These are phyloP conservation scores for Tridacna crocea DNA, from an alignment of 2,888 invertebrate genomes.

Conservation along the genomic window DNA sequence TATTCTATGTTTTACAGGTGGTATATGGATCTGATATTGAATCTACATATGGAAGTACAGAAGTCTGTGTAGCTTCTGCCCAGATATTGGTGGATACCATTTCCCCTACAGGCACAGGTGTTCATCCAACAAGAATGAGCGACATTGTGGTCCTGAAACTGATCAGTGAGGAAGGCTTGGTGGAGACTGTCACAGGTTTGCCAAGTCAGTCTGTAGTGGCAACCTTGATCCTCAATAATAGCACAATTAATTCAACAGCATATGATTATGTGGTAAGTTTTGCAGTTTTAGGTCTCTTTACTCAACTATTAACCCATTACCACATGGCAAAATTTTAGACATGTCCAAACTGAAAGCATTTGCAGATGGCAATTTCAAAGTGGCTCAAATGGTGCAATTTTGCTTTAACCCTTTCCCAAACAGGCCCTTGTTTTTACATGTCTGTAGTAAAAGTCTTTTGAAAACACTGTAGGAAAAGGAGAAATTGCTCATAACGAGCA, in stretches of 20 bases:
- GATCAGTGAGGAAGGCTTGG: not conserved
- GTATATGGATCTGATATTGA: constrained; percentile 10
- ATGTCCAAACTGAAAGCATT: no score
- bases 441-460: no score
- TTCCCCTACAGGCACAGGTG: not conserved
- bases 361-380: no score
- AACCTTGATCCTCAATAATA: not conserved
- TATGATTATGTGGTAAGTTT: constrained; percentile 16
- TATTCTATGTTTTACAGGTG: not conserved
- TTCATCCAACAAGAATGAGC: constrained; percentile 14
- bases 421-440: no score
- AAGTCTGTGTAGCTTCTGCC: constrained; percentile 1
- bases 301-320: not conserved
- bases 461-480: not conserved
- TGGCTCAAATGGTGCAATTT: no score
- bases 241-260: constrained; percentile 4
- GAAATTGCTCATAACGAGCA: no score
- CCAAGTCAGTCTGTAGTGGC: constrained; percentile 3
- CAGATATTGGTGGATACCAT: constrained; percentile 9
- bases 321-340: not conserved
- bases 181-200: not conserved
- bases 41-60: not conserved
- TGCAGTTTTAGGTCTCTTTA: not conserved
- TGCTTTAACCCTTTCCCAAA: no score
- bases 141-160: constrained; percentile 10